A percentile compares a stretch with the other conserved stretches of the same genome.
Conservation (phyloP, 2,113 vertebrate genomes). For the Calidris pygmaea region DNA sequence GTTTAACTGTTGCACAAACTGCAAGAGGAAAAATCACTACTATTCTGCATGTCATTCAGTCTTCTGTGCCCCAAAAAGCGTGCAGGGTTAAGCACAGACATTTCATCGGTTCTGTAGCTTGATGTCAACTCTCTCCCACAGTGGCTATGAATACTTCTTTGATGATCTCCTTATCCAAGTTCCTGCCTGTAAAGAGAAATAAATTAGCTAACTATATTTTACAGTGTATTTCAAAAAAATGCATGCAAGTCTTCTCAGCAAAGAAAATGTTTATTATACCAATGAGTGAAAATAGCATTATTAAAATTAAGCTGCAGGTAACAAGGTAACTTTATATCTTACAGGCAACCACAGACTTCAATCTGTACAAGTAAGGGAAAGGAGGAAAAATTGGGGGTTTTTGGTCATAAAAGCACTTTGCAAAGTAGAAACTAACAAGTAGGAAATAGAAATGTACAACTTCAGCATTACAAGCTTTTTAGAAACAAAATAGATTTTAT, state of each 20-base stretch:
- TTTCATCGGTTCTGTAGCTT: neutral
- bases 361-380: neutral
- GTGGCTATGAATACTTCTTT: slow-evolving; percentile 81
- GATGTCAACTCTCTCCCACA: slow-evolving; percentile 60
- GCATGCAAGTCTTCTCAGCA: neutral
- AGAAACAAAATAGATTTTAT: neutral
- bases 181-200: slow-evolving; percentile 81
- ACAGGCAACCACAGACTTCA: neutral
- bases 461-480: neutral
- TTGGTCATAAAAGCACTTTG: neutral
- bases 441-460: neutral
- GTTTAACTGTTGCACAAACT: neutral
- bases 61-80: neutral
- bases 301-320: neutral
- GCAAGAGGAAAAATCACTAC: neutral
- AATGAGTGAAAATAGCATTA: neutral
- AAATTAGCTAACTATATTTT: neutral
- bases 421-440: neutral
- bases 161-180: slow-evolving; percentile 88
- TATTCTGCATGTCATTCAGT: neutral
- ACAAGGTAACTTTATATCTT: neutral
- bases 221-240: neutral
- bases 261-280: neutral
- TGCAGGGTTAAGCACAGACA: neutral
- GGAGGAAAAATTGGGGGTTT: accelerated